Evolutionary conservation across 30 jellyfish, hydroid and myxozoan genomes (phyloP).

Genomic region (Cassiopea xamachana): DNA sequence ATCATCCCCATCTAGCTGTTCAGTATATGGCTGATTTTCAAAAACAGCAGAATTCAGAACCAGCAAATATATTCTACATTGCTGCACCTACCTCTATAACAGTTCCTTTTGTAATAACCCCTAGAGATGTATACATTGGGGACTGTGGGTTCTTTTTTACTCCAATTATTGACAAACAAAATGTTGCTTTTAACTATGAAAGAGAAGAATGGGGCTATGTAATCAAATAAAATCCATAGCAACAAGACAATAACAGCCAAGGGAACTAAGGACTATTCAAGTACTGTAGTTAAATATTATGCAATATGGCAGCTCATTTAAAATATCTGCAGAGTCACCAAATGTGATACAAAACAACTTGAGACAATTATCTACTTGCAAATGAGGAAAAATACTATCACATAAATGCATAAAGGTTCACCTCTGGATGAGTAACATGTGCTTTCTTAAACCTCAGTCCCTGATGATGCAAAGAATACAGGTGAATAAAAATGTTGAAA

Average conservation of each 20-base stretch:
- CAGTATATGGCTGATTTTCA: too few relatives aligned
- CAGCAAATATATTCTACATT: not conserved
- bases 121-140: constrained; percentile 99
- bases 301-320: too few relatives aligned
- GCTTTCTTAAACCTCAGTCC: constrained; percentile 98
- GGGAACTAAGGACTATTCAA: not conserved
- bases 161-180: constrained; percentile 98
- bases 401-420: not conserved
- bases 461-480: constrained; percentile 49
- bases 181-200: constrained; percentile 95
- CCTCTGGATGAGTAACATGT: constrained; percentile 99
- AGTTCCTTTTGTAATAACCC: constrained; percentile 99
- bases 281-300: not conserved
- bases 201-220: not conserved
- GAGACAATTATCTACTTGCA: too few relatives aligned
- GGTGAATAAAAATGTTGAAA: not conserved
- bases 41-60: too few relatives aligned
- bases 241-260: not conserved
- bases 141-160: constrained; percentile 99
- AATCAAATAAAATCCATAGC: not conserved
- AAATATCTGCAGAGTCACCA: too few relatives aligned
- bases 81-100: constrained; percentile 90
- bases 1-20: too few relatives aligned
- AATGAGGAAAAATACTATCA: not conserved
- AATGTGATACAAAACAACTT: too few relatives aligned